Conservation (phyloP, 2,113 vertebrate genomes). For the Paramormyrops kingsleyae region DNA sequence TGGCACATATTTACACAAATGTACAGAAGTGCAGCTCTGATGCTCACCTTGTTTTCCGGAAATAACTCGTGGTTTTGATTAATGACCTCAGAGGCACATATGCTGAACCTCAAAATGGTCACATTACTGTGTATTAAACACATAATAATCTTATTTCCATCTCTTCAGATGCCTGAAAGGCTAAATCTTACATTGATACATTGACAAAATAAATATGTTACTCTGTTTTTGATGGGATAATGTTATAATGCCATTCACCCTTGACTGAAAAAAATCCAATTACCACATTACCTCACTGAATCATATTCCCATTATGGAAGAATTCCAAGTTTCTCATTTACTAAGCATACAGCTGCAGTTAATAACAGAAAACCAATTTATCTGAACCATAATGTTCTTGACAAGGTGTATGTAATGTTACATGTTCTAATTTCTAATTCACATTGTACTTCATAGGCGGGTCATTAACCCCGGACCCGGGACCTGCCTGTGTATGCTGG, state of each 20-base stretch:
- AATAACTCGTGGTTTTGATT: background rate
- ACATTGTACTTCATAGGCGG: background rate
- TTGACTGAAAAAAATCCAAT: slow-evolving; percentile 19
- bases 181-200: background rate
- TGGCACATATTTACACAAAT: background rate
- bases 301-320: slow-evolving; percentile 13
- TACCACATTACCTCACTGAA: slow-evolving; percentile 7
- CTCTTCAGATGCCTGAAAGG: background rate
- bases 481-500: background rate
- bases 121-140: slow-evolving; percentile 1
- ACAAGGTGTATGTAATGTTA: slow-evolving; percentile 8
- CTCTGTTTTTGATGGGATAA: slow-evolving; percentile 8
- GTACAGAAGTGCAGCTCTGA: background rate
- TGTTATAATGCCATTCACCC: slow-evolving; percentile 11
- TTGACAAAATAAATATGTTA: slow-evolving; percentile 15
- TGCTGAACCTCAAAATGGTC: background rate
- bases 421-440: background rate
- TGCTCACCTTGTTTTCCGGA: background rate
- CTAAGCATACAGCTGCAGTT: slow-evolving; percentile 13
- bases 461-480: background rate
- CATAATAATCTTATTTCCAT: background rate
- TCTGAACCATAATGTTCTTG: slow-evolving; percentile 8
- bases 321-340: slow-evolving; percentile 17
- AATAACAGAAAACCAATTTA: slow-evolving; percentile 12
- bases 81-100: slow-evolving; percentile 7